Conservation (phyloP, 2,113 vertebrate species). For the Tapirus terrestris region DNA sequence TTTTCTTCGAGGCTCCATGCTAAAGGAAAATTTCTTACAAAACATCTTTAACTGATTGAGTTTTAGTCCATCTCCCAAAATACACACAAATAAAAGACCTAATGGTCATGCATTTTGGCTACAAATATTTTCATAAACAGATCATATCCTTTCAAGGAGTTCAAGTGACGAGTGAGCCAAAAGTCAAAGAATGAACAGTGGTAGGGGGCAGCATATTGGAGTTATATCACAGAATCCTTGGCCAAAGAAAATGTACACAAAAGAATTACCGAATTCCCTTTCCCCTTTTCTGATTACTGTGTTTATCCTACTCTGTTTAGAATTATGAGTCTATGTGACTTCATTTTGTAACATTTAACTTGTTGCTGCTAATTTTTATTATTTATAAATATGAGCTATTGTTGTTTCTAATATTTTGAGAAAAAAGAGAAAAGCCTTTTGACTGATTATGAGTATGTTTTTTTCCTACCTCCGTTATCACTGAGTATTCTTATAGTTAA, state of each 20-base stretch:
- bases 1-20: slow-evolving; percentile 11
- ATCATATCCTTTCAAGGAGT: slow-evolving; percentile 65
- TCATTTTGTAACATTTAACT: slow-evolving; percentile 58
- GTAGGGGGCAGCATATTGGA: slow-evolving; percentile 24
- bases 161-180: slow-evolving; percentile 49
- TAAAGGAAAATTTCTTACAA: slow-evolving; percentile 48
- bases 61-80: slow-evolving; percentile 45
- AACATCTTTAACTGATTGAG: slow-evolving; percentile 45
- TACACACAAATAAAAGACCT: slow-evolving; percentile 64
- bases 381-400: slow-evolving; percentile 58
- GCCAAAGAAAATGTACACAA: slow-evolving; percentile 60
- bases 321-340: slow-evolving; percentile 33
- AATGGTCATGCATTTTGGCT: slow-evolving; percentile 54
- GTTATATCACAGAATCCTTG: background rate
- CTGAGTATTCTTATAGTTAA: background rate
- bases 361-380: slow-evolving; percentile 46
- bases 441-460: background rate
- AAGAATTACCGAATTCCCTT: slow-evolving; percentile 60
- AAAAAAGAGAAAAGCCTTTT: background rate
- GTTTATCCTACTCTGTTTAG: slow-evolving; percentile 63
- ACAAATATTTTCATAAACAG: slow-evolving; percentile 67
- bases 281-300: slow-evolving; percentile 39
- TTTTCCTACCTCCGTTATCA: slow-evolving; percentile 12
- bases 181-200: slow-evolving; percentile 61
- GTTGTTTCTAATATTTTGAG: slow-evolving; percentile 24